Conservation (phyloP, 2,888 invertebrate genomes). For the Tinea semifulvella region DNA sequence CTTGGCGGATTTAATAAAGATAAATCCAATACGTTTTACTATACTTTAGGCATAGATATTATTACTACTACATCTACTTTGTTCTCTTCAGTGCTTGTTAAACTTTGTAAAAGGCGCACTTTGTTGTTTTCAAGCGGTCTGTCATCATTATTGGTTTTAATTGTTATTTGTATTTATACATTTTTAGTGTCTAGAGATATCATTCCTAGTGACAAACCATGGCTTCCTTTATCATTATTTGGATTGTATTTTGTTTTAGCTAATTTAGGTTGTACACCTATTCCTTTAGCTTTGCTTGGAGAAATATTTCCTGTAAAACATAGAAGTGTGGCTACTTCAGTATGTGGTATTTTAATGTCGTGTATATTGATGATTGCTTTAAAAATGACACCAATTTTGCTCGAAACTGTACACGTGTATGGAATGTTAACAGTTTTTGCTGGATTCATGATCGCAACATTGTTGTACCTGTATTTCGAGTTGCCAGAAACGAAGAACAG, state of each 20-base stretch:
- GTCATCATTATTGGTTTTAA: slow-evolving; percentile 27
- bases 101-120: slow-evolving; percentile 30
- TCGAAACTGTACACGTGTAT: slow-evolving; percentile 30
- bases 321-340: slow-evolving; percentile 22
- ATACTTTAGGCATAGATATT: slow-evolving; percentile 33
- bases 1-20: slow-evolving; percentile 9
- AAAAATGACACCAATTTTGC: slow-evolving; percentile 32
- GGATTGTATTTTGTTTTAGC: slow-evolving; percentile 33
- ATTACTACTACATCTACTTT: slow-evolving; percentile 33
- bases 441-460: slow-evolving; percentile 19
- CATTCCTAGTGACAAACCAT: slow-evolving; percentile 26
- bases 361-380: slow-evolving; percentile 25
- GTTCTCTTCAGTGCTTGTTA: slow-evolving; percentile 31
- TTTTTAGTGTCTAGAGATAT: slow-evolving; percentile 26
- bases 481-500: slow-evolving; percentile 30
- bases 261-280: slow-evolving; percentile 37
- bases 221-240: slow-evolving; percentile 32
- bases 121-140: slow-evolving; percentile 36
- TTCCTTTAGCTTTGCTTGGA: slow-evolving; percentile 14
- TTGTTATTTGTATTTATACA: slow-evolving; percentile 29
- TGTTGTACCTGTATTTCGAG: slow-evolving; percentile 25
- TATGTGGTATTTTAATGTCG: slow-evolving; percentile 19
- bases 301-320: slow-evolving; percentile 18
- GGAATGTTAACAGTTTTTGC: slow-evolving; percentile 33
- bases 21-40: slow-evolving; percentile 17